Evolutionary conservation across 2,888 invertebrate genomes (phyloP), one percentile per base, ranked within the genome.

Genomic region (Drosophila tripunctata): DNA sequence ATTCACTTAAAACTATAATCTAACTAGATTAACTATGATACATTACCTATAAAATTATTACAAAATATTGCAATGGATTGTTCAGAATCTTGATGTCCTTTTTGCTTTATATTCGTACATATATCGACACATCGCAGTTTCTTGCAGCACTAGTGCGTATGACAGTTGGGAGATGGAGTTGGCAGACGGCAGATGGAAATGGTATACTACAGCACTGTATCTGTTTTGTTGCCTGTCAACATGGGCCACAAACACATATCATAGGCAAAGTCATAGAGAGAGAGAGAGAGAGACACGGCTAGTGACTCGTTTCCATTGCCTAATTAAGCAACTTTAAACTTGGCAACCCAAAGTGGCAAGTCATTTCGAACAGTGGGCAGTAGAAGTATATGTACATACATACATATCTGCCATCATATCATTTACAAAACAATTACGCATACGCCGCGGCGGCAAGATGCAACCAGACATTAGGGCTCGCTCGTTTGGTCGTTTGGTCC

Each of bases 371-470:
- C 70, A 64, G 75, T 68, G 57, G 60, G 74, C 71, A 71, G 75
- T 36, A 54, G 14, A 44, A 7, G 27, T 56, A 12, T 38, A 12
- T 52, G 43, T 54, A 48, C 33, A 40, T n/a, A 44, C 21, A 50
- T 21, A 40, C 36, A 21, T 48, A 35, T 51, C 43, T 36, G 47
- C 63, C 47, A 30, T 38, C 60, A 58, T 85, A 82, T 82, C 86
- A 75, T 60, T 82, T 82, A 77, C 80, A 79, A 82, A 75, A 75
- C 86, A 75, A 79, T 85, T 85, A 83, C 79, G 70, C 58, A 68
- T 66, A 62, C 62, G 68, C 51, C 54, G 15, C 5, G 57, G 44
- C 74, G 74, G 73, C 72, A 47, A 17, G 44, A 45, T 45, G 10
- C 27, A 27, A n/a, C 10, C 27, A 27, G 27, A 27, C 41, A 41